Evolutionary conservation across 2,888 invertebrate genomes (phyloP).

Genomic region (Peribatodes rhomboidaria): DNA sequence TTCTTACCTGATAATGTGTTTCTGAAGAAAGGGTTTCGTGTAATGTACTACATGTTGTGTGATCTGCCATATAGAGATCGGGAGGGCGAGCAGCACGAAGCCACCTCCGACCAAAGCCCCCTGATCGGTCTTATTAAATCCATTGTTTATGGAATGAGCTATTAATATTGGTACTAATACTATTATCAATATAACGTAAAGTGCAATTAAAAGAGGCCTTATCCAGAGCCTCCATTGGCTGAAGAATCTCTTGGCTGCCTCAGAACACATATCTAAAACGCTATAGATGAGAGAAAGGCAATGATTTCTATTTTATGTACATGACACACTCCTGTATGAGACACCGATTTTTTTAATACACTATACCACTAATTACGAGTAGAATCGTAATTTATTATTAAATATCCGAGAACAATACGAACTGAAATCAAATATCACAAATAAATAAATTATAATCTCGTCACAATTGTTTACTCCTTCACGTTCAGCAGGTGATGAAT

Average conservation of each 20-base stretch:
- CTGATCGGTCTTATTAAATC: slow-evolving; percentile 92
- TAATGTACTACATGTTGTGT: slow-evolving; percentile 97
- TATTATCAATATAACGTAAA: slow-evolving; percentile 93
- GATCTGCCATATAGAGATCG: slow-evolving; percentile 98
- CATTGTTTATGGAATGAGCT: slow-evolving; percentile 92
- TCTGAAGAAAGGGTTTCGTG: slow-evolving; percentile 96
- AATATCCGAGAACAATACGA: slow-evolving; percentile 13
- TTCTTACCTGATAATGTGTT: slow-evolving; percentile 94
- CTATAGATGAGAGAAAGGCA: slow-evolving; percentile 34
- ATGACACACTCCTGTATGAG: slow-evolving; percentile 45
- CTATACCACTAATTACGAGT: neutral
- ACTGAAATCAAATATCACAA: neutral
- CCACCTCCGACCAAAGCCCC: slow-evolving; percentile 94
- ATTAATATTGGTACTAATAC: slow-evolving; percentile 94
- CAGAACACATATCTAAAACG: slow-evolving; percentile 72
- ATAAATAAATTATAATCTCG: slow-evolving; percentile 14
- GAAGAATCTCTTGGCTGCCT: slow-evolving; percentile 70
- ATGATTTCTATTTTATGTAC: slow-evolving; percentile 44
- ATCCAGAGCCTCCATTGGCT: slow-evolving; percentile 95
- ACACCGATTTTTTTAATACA: neutral
- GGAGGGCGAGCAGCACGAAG: slow-evolving; percentile 96
- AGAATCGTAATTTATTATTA: neutral
- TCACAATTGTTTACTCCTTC: slow-evolving; percentile 19
- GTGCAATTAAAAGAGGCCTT: slow-evolving; percentile 92
- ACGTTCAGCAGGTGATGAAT: neutral